A percentile compares a stretch with the other conserved stretches of the same genome.
Evolutionary conservation across 2,113 vertebrate genomes (phyloP).

Genomic region (Eleginops maclovinus): DNA sequence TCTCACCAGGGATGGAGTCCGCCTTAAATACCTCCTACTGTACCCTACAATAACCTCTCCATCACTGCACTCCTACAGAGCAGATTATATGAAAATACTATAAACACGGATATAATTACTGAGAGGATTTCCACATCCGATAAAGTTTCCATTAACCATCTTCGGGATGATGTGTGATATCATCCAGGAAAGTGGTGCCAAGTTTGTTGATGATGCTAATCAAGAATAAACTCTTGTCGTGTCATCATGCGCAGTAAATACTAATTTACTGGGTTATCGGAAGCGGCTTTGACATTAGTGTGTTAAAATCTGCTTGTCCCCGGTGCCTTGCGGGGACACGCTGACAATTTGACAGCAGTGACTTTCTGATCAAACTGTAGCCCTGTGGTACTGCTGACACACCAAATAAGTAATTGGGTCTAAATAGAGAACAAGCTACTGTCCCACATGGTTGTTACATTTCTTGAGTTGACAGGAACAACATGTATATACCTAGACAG

Average conservation of each 20-base stretch:
- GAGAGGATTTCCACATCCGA: slow-evolving; percentile 42
- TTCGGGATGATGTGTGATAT: slow-evolving; percentile 38
- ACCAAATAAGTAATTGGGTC: slow-evolving; percentile 31
- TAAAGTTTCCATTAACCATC: slow-evolving; percentile 31
- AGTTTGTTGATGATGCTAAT: slow-evolving; percentile 18
- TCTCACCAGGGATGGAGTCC: slow-evolving; percentile 14
- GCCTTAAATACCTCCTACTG: slow-evolving; percentile 48
- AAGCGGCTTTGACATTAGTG: slow-evolving; percentile 33
- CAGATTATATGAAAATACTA: slow-evolving; percentile 18
- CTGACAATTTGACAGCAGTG: slow-evolving; percentile 52
- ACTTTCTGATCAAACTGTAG: slow-evolving; percentile 38
- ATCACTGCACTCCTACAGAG: slow-evolving; percentile 34
- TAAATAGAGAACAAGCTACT: slow-evolving; percentile 18
- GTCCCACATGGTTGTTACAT: slow-evolving; percentile 9
- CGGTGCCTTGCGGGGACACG: slow-evolving; percentile 8
- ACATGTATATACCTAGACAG: neutral
- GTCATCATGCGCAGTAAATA: slow-evolving; percentile 17
- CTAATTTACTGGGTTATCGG: slow-evolving; percentile 26
- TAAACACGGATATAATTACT: slow-evolving; percentile 38
- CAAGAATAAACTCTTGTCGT: slow-evolving; percentile 23
- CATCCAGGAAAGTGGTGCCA: slow-evolving; percentile 14
- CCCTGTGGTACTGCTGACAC: slow-evolving; percentile 41
- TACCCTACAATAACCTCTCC: slow-evolving; percentile 44
- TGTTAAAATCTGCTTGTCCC: slow-evolving; percentile 48
- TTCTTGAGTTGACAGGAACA: slow-evolving; percentile 18